Evolutionary conservation across 2,888 invertebrate species (phyloP), one percentile per base, ranked within the genome.

Genomic region (Pyrgus malvae): DNA sequence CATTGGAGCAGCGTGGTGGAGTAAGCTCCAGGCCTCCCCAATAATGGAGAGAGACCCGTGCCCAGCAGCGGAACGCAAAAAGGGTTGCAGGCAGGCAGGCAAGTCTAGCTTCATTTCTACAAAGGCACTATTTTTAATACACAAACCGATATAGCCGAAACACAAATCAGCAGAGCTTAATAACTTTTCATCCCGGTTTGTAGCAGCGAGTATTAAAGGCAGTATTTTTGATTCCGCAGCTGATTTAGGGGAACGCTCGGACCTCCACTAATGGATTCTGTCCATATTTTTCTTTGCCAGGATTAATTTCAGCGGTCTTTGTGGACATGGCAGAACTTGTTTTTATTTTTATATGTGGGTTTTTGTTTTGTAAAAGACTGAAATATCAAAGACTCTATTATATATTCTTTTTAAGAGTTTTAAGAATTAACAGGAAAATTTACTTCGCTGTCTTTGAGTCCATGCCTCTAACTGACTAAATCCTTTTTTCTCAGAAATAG

Each of bases 171-270:
- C 19, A 9, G 42, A 44, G 35, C 79, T 81, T 81, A 82, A 82
- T 82, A 78, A 76, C 80, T 77, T 82, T 80, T 78, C 77, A 78
- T 81, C 78, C 64, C 56, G 71, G 29, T 53, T 55, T 55, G 59
- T 58, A 54, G 56, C 59, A 55, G 57, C 62, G 61, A 67, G 66
- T 68, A 66, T 67, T 68, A 66, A 60, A 67, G 59, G 58, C 64
- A 66, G 67, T 67, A 67, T 69, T 68, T 66, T 64, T 66, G 65
- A 66, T 59, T 56, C 53, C 61, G 42, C 59, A 59, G 46, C 45
- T 51, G 44, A 53, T 53, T 53, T 53, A 45, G 45, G 44, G 42
- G 44, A 53, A 53, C 51, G 23, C 21, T 35, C 12, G 53, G 53
- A 29, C 37, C 37, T 38, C 14, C 27, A 53, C 53, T 53, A 53